Evolutionary conservation across 2,113 vertebrate genomes (phyloP).

Genomic region (Taxidea taxus): DNA sequence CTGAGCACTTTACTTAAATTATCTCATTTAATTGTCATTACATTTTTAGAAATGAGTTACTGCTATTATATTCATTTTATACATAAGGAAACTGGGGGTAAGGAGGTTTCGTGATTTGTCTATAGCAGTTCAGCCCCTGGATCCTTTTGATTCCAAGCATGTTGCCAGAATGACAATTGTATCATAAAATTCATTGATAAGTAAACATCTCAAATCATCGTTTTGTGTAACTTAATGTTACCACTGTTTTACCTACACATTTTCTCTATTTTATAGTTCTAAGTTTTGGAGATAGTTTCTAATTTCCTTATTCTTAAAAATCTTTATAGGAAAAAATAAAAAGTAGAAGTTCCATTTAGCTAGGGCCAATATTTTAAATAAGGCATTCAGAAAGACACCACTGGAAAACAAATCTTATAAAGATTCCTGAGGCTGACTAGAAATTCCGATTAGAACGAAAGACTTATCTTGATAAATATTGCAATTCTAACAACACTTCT

Average conservation of each 20-base stretch:
- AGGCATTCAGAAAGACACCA: not conserved
- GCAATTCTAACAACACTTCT: not conserved
- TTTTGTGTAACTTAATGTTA: not conserved
- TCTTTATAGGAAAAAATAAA: not conserved
- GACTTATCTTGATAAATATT: not conserved
- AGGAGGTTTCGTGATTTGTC: not conserved
- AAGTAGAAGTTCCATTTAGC: not conserved
- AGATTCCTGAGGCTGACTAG: not conserved
- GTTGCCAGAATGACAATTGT: not conserved
- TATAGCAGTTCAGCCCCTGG: not conserved
- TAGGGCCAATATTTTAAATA: not conserved
- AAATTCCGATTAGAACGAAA: not conserved
- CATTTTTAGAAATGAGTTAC: not conserved
- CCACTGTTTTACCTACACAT: not conserved
- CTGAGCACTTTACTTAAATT: not conserved
- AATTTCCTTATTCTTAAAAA: not conserved
- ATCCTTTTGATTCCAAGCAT: not conserved
- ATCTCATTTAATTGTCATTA: not conserved
- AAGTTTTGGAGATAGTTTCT: not conserved
- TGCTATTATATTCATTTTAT: not conserved
- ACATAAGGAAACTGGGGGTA: not conserved
- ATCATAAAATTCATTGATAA: not conserved
- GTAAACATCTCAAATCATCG: not conserved
- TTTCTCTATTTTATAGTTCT: not conserved
- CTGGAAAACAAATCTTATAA: not conserved